A percentile compares a stretch with the other conserved stretches of the same genome.
phyloP scores from a whole-genome alignment of 2,888 invertebrate species.

The Drosophila recens region DNA sequence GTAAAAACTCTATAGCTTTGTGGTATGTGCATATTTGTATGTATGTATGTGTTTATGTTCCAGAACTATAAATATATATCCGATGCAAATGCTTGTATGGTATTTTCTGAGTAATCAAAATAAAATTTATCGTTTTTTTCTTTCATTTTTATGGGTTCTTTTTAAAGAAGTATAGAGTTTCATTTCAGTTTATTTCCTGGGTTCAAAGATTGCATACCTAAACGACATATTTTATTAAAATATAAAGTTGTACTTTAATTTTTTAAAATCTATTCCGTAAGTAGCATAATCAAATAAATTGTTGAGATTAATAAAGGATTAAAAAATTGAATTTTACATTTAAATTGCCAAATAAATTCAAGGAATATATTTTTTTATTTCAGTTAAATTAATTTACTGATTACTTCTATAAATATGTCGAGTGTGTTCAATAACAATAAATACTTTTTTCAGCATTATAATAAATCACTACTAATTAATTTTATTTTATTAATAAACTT shows the following conservation, averaged over 20 bases:
- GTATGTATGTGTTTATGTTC: not conserved
- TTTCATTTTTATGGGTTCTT: not conserved
- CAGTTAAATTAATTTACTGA: not conserved
- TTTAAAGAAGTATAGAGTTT: not conserved
- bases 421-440: too few species aligned
- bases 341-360: too few species aligned
- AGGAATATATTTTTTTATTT: not conserved
- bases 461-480: too few species aligned
- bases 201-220: not conserved
- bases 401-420: too few species aligned
- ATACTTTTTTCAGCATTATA: too few species aligned
- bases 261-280: not conserved
- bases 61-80: not conserved
- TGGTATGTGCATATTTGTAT: not conserved
- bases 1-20: not conserved
- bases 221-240: not conserved
- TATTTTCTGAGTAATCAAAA: not conserved
- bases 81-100: not conserved
- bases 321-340: not conserved
- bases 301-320: not conserved
- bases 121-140: not conserved
- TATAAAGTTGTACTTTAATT: not conserved
- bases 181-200: not conserved
- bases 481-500: not conserved
- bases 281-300: not conserved